Conservation (phyloP, 2,888 invertebrate genomes). For the Anticlea derivata region DNA sequence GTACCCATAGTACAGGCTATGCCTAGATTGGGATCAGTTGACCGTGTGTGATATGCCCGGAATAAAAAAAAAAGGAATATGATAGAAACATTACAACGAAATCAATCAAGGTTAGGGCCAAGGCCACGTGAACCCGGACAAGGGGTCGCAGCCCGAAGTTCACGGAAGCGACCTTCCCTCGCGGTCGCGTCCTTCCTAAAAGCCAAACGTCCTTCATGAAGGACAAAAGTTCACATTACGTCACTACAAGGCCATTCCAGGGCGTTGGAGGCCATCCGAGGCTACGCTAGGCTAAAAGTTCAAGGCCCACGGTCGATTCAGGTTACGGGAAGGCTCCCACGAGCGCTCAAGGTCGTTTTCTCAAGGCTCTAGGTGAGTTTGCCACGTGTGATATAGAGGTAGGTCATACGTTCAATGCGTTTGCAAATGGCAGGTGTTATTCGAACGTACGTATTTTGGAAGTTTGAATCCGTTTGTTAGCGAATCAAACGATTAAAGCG, state of each 20-base stretch:
- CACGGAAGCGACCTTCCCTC: background rate
- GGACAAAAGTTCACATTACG: constrained; percentile 16
- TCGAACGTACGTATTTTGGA: too few relatives aligned
- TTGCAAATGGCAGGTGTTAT: too few relatives aligned
- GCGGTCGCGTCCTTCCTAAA: constrained; percentile 5
- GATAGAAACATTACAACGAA: too few relatives aligned
- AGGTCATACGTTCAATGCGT: constrained; percentile 4
- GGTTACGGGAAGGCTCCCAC: constrained; percentile 8
- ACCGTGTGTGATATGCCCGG: too few relatives aligned
- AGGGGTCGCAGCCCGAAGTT: constrained; percentile 2
- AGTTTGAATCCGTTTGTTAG: background rate
- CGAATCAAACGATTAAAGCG: background rate
- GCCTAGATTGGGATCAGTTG: too few relatives aligned
- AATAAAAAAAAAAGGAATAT: too few relatives aligned
- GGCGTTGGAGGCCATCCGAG: constrained; percentile 7
- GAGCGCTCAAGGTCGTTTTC: constrained; percentile 8
- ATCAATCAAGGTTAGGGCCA: background rate
- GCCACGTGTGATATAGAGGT: background rate
- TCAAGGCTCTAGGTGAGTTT: background rate
- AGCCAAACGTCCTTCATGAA: constrained; percentile 8
- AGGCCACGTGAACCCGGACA: background rate
- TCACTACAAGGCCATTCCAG: constrained; percentile 14
- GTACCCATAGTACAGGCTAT: too few relatives aligned
- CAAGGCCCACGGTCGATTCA: constrained; percentile 11
- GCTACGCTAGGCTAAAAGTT: constrained; percentile 14